Percentiles rank a stretch among this genome's conserved stretches.
Conservation (phyloP, 2,113 vertebrate genomes). For the Tychaedon coryphoeus region DNA sequence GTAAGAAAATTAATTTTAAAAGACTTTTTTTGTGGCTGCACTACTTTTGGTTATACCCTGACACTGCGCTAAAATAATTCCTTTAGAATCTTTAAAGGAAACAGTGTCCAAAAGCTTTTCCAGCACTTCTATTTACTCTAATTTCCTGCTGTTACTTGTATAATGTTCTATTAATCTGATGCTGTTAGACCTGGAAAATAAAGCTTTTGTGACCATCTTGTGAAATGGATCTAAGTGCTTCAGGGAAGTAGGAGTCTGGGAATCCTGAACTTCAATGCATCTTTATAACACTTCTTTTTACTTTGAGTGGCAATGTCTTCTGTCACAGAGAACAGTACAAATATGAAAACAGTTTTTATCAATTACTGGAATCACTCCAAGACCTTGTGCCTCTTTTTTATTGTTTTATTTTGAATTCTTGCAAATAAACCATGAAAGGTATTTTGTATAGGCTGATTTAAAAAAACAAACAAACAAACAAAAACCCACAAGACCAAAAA, state of each 20-base stretch:
- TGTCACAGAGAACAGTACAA: background rate
- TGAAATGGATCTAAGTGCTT: background rate
- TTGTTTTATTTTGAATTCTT: background rate
- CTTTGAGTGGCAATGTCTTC: background rate
- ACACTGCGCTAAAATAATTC: background rate
- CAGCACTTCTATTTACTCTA: background rate
- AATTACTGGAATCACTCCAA: background rate
- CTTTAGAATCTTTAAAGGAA: conserved; percentile 1
- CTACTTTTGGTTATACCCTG: background rate
- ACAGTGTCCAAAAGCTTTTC: background rate
- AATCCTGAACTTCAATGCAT: background rate
- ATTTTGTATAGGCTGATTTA: background rate
- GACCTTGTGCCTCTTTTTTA: background rate
- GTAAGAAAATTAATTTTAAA: background rate
- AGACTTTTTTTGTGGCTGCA: background rate
- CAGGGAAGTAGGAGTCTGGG: background rate
- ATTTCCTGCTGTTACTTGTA: conserved; percentile 26
- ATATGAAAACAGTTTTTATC: background rate
- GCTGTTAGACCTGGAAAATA: background rate
- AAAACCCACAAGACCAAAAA: background rate
- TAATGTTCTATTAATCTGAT: conserved; percentile 22
- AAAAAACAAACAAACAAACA: background rate
- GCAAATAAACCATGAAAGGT: background rate
- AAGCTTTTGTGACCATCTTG: background rate
- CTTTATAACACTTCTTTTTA: background rate